Evolutionary conservation across 2,888 invertebrate genomes (phyloP).

Genomic region (Tetranychus piercei): DNA sequence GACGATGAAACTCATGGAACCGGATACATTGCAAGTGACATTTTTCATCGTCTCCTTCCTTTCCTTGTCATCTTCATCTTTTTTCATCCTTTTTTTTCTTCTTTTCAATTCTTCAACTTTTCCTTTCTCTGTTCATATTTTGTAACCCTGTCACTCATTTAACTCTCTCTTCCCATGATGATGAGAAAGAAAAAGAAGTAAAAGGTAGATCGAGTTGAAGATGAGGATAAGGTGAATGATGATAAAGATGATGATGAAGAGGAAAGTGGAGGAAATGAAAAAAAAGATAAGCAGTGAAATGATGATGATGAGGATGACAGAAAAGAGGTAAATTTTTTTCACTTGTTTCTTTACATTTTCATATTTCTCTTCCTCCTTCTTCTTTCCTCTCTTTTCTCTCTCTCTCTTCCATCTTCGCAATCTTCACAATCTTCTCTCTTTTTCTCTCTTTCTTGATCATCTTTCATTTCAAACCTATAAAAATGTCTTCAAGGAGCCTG

Average conservation of each 20-base stretch:
- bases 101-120: neutral
- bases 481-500: neutral
- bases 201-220: neutral
- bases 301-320: neutral
- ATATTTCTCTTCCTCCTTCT: neutral
- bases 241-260: neutral
- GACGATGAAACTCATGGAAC: neutral
- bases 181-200: neutral
- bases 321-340: neutral
- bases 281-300: neutral
- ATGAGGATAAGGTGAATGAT: neutral
- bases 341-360: neutral
- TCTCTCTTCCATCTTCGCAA: neutral
- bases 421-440: neutral
- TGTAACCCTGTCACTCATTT: neutral
- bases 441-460: neutral
- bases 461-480: neutral
- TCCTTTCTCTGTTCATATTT: neutral
- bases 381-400: neutral
- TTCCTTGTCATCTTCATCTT: neutral
- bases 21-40: neutral
- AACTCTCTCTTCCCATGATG: neutral
- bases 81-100: neutral
- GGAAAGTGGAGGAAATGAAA: neutral
- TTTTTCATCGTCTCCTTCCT: neutral